Evolutionary conservation across 2,113 vertebrate genomes (phyloP).

Genomic region (Felis catus): DNA sequence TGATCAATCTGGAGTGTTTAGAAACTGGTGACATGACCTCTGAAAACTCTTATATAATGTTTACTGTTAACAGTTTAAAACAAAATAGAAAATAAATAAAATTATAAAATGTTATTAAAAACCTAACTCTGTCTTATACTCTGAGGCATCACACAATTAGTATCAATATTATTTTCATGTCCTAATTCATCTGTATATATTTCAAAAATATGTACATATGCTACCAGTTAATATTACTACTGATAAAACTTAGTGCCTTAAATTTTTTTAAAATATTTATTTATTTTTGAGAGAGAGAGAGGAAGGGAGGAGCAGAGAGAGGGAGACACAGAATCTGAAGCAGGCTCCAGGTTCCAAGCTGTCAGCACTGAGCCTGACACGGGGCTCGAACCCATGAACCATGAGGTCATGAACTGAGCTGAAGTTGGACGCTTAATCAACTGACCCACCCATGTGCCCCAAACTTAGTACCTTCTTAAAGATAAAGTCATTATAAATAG

Average conservation of each 20-base stretch:
- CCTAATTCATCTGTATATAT: not conserved
- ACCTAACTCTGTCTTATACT: not conserved
- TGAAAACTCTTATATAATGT: not conserved
- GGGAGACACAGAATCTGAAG: no score
- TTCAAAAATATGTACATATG: not conserved
- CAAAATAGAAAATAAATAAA: not conserved
- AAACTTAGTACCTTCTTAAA: not conserved
- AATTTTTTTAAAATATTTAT: no score
- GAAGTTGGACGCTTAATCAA: no score
- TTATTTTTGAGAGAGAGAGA: no score
- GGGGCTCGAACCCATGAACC: no score
- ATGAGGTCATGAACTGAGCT: no score
- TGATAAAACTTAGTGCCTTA: not conserved
- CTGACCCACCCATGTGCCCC: no score
- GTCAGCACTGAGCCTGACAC: no score
- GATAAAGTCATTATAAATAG: not conserved
- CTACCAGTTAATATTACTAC: not conserved
- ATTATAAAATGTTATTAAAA: not conserved
- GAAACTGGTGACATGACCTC: not conserved
- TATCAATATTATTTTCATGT: not conserved
- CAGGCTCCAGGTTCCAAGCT: no score
- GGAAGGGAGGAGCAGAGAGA: no score
- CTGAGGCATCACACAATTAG: not conserved
- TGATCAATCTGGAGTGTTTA: not conserved
- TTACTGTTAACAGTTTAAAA: not conserved